Base-by-base conservation (phyloP, 2,888 invertebrate genomes). In the Orthosia gracilis region DNA sequence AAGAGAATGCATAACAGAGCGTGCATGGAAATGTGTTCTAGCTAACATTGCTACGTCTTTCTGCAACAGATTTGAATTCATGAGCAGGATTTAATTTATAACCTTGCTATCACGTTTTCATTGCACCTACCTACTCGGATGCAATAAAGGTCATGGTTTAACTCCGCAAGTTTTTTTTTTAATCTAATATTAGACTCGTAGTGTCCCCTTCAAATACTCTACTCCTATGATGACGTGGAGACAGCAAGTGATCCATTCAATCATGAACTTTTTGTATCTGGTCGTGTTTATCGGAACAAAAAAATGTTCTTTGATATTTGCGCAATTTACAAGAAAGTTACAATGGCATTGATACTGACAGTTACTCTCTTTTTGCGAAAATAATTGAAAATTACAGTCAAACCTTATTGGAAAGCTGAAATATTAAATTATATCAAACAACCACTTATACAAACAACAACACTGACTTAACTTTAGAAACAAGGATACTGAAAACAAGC, bases 91-190 rank as follows among this genome's bases (percentile, higher is more conserved):
- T 57, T 68, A 57, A 68, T 64, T 59, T 71, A 26, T 68, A 72
- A 58, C 65, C 70, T 54, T 57, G 47, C 11, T 40, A 49, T 83
- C 79, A 72, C 52, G 52, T 67, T 72, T 65, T 67, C n/a, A n/a
- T 26, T 78, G 57, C 58, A 58, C 50, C 58, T 54, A 57, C 54
- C 59, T 49, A 55, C 40, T 72, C 12, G 12, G 21, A 59, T 78
- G 12, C 23, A 50, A 9, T 66, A 55, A 54, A 63, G 70, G 78
- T 67, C 52, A 78, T 52, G 78, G 66, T 67, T 72, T 65, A 61
- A n/a, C 26, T 61, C 7, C 1, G n/a, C n/a, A 21, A 58, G 5
- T 40, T 2, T 18, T 18, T 47, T 50, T 62, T 63, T 26, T 2
- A 4, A 26, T 26, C 1, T n/a, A 31, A 17, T 65, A 5, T 31